Evolutionary conservation across 2,797 vertebrate genomes (phyloP), one percentile per base, ranked within the genome.

Genomic region (Tragelaphus eurycerus): DNA sequence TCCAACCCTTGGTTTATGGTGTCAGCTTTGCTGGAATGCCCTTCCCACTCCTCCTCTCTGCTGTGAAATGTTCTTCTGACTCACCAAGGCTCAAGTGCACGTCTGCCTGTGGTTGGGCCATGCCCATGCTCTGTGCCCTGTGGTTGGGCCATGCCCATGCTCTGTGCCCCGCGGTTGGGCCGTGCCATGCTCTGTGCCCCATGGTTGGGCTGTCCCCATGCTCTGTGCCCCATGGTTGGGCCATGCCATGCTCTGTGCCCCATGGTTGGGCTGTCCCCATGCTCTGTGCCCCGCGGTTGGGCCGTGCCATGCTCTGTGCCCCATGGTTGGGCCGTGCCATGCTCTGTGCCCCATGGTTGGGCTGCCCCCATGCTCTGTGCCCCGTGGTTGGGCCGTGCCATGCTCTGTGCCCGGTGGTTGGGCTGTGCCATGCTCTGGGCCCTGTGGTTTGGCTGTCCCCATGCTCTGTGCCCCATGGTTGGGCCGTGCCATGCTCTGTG

Each of bases 331-430:
- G 57, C 11, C 0, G 25, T 59, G 23, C 57, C 10, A 4, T 57
- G 54, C 7, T 55, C 19, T 55, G 54, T 55, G 54, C 54, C 17
- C 54, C 0, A 0, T 55, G 19, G 1, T 8, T 16, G 50, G 17
- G 54, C 54, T 0, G 54, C 21, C 7, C 19, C 55, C 0, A 48
- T 1, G 21, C 55, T 57, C 9, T 57, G 23, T 57, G 25, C 0
- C 57, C 57, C 1, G 0, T 27, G 4, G 57, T 2, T 12, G 57
- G 57, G 23, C 1, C 0, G 0, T 27, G 4, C 57, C 55, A 4
- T 10, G 57, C 23, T 27, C 4, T 25, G 10, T 57, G 55, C 21
- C 23, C 55, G 3, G 0, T 59, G 57, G 11, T 6, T 25, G 57
- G 23, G 57, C 11, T 0, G 11, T 59, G 0, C 55, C 57, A 55